Percentiles rank a stretch among this genome's conserved stretches.
These are phyloP conservation scores for Whitmania pigra DNA, from an alignment of 1,140 invertebrate species.

Conservation along the genomic window DNA sequence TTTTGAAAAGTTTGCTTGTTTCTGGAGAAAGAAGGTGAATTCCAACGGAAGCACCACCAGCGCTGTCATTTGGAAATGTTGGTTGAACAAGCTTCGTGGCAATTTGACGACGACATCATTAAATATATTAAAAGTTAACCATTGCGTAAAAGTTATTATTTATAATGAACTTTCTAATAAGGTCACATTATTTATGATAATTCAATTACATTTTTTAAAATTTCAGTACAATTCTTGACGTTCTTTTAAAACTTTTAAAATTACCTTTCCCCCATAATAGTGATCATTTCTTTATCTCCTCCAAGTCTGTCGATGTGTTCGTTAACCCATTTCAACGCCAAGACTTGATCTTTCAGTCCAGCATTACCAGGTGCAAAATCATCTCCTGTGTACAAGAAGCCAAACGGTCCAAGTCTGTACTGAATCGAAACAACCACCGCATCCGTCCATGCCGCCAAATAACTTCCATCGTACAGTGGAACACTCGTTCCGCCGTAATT, in stretches of 20 bases:
- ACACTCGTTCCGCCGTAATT: no score
- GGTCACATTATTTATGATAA: no score
- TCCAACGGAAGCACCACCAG: slow-evolving; percentile 28
- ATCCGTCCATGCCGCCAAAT: slow-evolving; percentile 49
- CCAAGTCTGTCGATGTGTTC: slow-evolving; percentile 37
- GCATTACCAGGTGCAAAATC: slow-evolving; percentile 49
- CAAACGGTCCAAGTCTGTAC: slow-evolving; percentile 69
- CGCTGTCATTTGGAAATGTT: slow-evolving; percentile 20
- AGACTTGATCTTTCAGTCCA: slow-evolving; percentile 53
- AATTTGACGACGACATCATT: no score
- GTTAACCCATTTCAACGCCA: slow-evolving; percentile 50
- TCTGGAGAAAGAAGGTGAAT: slow-evolving; percentile 15
- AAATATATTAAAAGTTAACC: no score
- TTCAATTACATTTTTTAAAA: no score
- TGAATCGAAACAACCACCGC: slow-evolving; percentile 82
- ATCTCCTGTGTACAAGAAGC: slow-evolving; percentile 67
- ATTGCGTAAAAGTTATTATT: no score
- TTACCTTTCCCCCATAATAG: slow-evolving; percentile 55
- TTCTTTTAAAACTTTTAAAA: not conserved
- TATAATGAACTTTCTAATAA: no score
- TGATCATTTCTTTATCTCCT: slow-evolving; percentile 32
- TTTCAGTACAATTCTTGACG: no score
- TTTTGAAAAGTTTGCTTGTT: no score
- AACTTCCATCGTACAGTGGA: no score
- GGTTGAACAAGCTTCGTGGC: not conserved